Evolutionary conservation across 1,140 invertebrate genomes (phyloP).

Genomic region (Saccostrea echinata): DNA sequence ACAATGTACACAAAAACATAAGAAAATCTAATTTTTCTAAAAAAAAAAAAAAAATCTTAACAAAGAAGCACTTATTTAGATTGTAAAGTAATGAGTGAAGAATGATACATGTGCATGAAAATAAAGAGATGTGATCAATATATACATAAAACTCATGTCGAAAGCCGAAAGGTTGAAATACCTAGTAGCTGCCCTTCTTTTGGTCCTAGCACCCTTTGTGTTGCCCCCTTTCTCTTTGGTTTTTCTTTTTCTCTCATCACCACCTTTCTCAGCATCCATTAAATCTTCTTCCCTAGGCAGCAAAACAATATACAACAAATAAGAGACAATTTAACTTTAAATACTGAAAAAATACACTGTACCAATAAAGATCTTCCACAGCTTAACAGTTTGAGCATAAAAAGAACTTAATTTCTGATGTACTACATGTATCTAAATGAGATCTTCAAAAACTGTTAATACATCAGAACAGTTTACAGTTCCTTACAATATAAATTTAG

Average conservation of each 20-base stretch:
- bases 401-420: no score
- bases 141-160: conserved; percentile 32
- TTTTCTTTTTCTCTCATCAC: neutral
- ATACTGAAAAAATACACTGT: no score
- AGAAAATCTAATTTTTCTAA: no score
- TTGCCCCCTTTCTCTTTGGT: conserved; percentile 37
- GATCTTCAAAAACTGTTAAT: no score
- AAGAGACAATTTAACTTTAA: no score
- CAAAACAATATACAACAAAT: neutral
- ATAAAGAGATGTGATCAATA: neutral
- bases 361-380: no score
- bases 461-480: neutral
- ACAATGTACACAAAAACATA: no score
- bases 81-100: no score
- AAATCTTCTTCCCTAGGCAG: neutral
- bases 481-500: neutral
- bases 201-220: neutral
- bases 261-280: neutral
- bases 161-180: conserved; percentile 57
- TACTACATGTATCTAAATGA: no score
- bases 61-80: no score
- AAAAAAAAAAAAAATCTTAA: no score
- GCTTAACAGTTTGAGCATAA: no score
- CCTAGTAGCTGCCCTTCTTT: neutral
- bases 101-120: neutral